Evolutionary conservation across 2,113 vertebrate genomes (phyloP), one percentile per base, ranked within the genome.

Genomic region (Oxygymnocypris stewartii): DNA sequence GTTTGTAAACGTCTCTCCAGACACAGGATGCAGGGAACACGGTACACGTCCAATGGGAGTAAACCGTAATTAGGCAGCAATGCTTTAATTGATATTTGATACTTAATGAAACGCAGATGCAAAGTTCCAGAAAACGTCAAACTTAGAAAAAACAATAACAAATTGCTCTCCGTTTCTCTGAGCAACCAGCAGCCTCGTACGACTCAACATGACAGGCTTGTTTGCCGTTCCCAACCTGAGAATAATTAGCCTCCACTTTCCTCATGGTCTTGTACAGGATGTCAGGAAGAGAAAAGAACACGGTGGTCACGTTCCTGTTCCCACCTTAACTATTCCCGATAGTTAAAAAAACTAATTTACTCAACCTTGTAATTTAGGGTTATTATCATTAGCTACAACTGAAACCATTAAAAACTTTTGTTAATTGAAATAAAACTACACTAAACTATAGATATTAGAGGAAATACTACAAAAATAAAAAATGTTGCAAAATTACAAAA

Each of bases 51-150:
- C 59, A 87, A 87, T 69, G 54, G 49, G 89, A 86, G 92, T 92
- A 92, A 93, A 93, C 90, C 92, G 89, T 86, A 87, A 90, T 92
- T 92, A 91, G 61, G 69, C 84, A 88, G 87, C 82, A 88, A 90
- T 91, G 87, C 90, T 93, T 89, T 92, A 91, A 88, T 90, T 90
- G 90, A 87, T 90, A 88, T 92, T 86, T 83, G 79, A 83, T 88
- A 85, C 73, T 84, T 86, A 93, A 92, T 90, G 86, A 87, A 89
- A 90, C 6, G 77, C 92, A 88, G 91, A 92, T 92, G 91, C 23
- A 67, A 67, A 79, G 74, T 85, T 84, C 89, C 75, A 87, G 40
- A 91, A 89, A 75, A 74, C 49, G 69, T 77, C 86, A 59, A 88
- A 90, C 88, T 85, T 84, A 88, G 79, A 82, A 78, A 77, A 88